phyloP scores from a whole-genome alignment of 2,113 vertebrate species.

The Perognathus longimembris region DNA sequence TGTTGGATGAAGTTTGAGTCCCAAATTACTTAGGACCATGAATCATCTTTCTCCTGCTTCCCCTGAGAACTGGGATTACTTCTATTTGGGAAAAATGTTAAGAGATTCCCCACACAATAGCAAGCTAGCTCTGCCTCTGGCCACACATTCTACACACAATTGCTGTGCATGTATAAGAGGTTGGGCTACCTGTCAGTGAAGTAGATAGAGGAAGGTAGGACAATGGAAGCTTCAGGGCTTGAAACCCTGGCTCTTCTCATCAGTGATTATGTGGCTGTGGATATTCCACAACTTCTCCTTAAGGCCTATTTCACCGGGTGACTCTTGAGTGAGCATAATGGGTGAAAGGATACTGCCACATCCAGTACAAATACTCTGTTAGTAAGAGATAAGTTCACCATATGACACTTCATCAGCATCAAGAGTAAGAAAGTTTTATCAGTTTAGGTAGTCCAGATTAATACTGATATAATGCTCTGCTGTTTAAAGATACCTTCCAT shows the following conservation, averaged over 20 bases:
- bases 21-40: not conserved
- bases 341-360: not conserved
- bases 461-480: not conserved
- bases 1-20: not conserved
- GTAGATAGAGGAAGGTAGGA: not conserved
- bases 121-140: not conserved
- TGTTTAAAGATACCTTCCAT: not conserved
- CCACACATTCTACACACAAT: fast-evolving
- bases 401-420: not conserved
- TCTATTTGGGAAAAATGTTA: not conserved
- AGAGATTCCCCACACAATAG: not conserved
- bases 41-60: not conserved
- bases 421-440: not conserved
- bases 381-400: not conserved
- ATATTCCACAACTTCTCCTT: not conserved
- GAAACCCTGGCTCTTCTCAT: not conserved
- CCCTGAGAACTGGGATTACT: too few relatives aligned
- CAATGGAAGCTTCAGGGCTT: not conserved
- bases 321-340: not conserved
- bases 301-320: not conserved
- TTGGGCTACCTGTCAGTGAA: not conserved
- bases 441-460: not conserved
- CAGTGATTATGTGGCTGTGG: not conserved
- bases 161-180: too few relatives aligned
- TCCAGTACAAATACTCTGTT: not conserved